Evolutionary conservation across 1,140 invertebrate species (phyloP), one percentile per base, ranked within the genome.

Genomic region (Epicauta chinensis): DNA sequence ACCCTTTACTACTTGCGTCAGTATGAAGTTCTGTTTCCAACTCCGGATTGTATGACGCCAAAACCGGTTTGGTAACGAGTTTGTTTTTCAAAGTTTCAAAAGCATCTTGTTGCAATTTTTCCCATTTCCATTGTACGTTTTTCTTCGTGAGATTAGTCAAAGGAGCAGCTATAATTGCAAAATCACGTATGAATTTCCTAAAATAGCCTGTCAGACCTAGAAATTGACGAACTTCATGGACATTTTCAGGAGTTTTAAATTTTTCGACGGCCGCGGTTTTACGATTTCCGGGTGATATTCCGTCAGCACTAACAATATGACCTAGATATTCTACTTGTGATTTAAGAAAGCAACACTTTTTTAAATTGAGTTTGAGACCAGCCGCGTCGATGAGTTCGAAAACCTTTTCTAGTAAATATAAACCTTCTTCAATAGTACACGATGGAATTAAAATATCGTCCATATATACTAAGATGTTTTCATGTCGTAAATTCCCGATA

Each of bases 181-280:
- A 67, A 11, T 55, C 47, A 10, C 51, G 23, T 6, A 71, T 58
- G 53, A 66, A 72, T 15, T 55, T 54, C 5, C 66, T 32, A 55
- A 71, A 69, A 51, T 61, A 69, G 15, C 60, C 57, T 0, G 61
- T 36, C 36, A 62, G 51, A 10, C 67, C 65, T n/a, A 67, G 23
- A 58, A 71, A 70, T 39, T 61, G 59, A 41, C 68, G 56, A 17
- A 69, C n/a, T 34, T 65, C 40, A 42, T 64, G 60, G 11, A 64
- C 48, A 43, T 63, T 53, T 35, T 13, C 52, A 2, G 64, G 64
- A 2, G n/a, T n/a, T n/a, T n/a, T n/a, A n/a, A n/a, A n/a, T n/a
- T n/a, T n/a, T n/a, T n/a, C n/a, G n/a, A n/a, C n/a, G n/a, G n/a
- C n/a, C n/a, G n/a, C n/a, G n/a, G n/a, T n/a, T n/a, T n/a, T n/a